Evolutionary conservation across 1,140 invertebrate species (phyloP).

Genomic region (Sarcophaga peregrina): DNA sequence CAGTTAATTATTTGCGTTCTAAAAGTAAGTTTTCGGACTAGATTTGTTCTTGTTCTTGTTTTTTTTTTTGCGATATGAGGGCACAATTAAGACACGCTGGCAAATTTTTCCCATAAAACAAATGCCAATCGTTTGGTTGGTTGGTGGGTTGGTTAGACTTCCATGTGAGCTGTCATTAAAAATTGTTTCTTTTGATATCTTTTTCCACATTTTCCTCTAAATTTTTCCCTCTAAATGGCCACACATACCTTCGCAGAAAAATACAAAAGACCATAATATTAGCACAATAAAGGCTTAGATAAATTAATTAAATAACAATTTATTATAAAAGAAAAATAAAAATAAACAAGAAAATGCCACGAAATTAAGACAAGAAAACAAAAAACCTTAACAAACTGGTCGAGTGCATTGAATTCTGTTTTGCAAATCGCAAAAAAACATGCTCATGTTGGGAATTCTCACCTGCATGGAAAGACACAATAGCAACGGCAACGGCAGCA

Average conservation of each 20-base stretch:
- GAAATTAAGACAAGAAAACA: too few relatives aligned
- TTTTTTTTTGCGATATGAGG: too few relatives aligned
- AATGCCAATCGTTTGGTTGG: too few relatives aligned
- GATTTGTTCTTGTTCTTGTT: too few relatives aligned
- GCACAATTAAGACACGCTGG: too few relatives aligned
- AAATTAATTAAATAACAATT: conserved; percentile 14
- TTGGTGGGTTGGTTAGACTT: not conserved
- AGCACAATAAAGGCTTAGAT: not conserved
- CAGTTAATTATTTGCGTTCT: too few relatives aligned
- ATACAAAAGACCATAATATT: not conserved
- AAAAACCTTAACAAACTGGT: not conserved
- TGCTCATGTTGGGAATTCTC: conserved; percentile 20
- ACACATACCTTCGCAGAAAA: not conserved
- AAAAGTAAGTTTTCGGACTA: too few relatives aligned
- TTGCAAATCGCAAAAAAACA: not conserved
- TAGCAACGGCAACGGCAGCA: too few relatives aligned
- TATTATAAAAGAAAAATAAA: not conserved
- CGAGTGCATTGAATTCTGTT: conserved; percentile 19
- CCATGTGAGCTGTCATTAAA: conserved; percentile 24
- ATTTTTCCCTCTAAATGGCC: not conserved
- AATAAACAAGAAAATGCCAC: too few relatives aligned
- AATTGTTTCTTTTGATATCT: not conserved
- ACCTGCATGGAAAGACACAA: not conserved
- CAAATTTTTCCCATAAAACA: too few relatives aligned
- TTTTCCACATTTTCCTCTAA: not conserved